These are phyloP conservation scores for Malacosoma neustria DNA, from an alignment of 2,888 invertebrate species.

Conservation along the genomic window DNA sequence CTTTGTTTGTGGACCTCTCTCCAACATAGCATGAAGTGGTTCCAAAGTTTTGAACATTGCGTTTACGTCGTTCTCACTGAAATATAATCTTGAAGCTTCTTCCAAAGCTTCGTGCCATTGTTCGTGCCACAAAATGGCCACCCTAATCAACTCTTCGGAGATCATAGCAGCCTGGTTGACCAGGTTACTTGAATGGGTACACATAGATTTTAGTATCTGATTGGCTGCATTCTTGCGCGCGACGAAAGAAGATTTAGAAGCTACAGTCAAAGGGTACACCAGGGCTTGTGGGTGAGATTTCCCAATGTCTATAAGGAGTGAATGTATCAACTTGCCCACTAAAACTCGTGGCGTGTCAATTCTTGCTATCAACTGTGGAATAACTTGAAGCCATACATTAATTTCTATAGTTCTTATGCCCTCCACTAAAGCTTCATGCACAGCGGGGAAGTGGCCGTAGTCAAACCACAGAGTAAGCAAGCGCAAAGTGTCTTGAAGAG, in stretches of 20 bases:
- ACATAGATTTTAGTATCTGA: slow-evolving; percentile 95
- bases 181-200: slow-evolving; percentile 92
- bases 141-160: slow-evolving; percentile 96
- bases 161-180: slow-evolving; percentile 98
- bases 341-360: slow-evolving; percentile 94
- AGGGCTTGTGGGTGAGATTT: slow-evolving; percentile 98
- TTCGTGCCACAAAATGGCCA: slow-evolving; percentile 99
- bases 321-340: slow-evolving; percentile 93
- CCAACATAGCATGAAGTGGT: slow-evolving; percentile 95
- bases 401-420: slow-evolving; percentile 96
- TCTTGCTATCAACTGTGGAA: slow-evolving; percentile 98
- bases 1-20: slow-evolving; percentile 94
- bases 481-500: slow-evolving; percentile 96
- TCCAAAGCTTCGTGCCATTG: slow-evolving; percentile 99
- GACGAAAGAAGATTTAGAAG: slow-evolving; percentile 93
- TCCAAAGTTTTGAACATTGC: slow-evolving; percentile 98
- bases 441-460: slow-evolving; percentile 94
- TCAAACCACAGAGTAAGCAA: slow-evolving; percentile 98
- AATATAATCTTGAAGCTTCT: slow-evolving; percentile 94
- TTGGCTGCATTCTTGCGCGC: slow-evolving; percentile 93
- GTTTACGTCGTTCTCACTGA: slow-evolving; percentile 95
- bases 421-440: slow-evolving; percentile 94
- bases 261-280: slow-evolving; percentile 97
- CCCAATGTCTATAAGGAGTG: slow-evolving; percentile 95
- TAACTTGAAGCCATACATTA: slow-evolving; percentile 99